Evolutionary conservation across 2,888 invertebrate genomes (phyloP).

Genomic region (Eudasyphora cyanicolor): DNA sequence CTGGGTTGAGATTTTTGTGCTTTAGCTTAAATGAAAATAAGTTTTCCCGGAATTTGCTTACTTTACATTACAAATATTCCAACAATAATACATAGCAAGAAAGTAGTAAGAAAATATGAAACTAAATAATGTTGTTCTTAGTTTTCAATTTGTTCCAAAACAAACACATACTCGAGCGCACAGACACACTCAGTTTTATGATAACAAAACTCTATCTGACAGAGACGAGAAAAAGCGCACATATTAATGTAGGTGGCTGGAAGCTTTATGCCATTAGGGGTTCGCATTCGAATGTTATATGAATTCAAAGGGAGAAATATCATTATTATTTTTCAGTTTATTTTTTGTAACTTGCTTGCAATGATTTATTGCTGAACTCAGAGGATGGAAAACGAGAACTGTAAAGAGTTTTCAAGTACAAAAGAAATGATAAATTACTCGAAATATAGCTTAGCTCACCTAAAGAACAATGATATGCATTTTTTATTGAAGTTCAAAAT

Average conservation of each 20-base stretch:
- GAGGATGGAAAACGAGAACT: background rate
- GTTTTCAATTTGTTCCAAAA: slow-evolving; percentile 29
- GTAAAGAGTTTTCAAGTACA: background rate
- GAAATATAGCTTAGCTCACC: background rate
- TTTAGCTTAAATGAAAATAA: background rate
- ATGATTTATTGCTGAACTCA: slow-evolving; percentile 8
- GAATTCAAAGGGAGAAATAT: slow-evolving; percentile 14
- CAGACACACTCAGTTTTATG: background rate
- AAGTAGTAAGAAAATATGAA: background rate
- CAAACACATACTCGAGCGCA: background rate
- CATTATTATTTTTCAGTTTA: background rate
- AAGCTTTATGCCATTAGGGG: background rate
- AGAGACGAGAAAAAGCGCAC: no score
- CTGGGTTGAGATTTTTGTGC: no score
- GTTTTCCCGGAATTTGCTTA: background rate
- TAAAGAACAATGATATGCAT: no score
- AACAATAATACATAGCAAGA: no score
- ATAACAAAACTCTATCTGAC: no score
- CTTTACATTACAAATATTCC: background rate
- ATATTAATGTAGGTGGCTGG: background rate
- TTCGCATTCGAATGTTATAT: no score
- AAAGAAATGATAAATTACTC: slow-evolving; percentile 21
- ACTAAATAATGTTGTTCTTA: background rate
- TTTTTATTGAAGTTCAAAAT: no score
- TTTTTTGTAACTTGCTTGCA: background rate